These are phyloP conservation scores for Andricus curvator DNA, from an alignment of 2,888 invertebrate genomes.

Conservation along the genomic window DNA sequence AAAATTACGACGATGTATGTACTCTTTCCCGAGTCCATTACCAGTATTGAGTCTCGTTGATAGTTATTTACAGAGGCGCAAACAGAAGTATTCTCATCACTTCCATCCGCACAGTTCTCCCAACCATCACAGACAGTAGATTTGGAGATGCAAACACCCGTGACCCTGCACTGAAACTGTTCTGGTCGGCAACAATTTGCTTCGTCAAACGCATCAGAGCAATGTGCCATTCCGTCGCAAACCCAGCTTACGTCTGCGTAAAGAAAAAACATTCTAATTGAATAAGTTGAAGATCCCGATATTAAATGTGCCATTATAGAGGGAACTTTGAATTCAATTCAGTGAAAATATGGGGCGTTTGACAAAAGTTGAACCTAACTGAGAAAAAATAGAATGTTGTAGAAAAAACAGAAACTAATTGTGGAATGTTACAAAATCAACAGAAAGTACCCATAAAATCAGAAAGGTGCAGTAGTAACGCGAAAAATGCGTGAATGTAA, in stretches of 20 bases:
- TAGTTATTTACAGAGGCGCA: slow-evolving; percentile 79
- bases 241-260: slow-evolving; percentile 78
- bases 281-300: background rate
- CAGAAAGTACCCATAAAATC: too few relatives aligned
- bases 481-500: too few relatives aligned
- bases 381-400: too few relatives aligned
- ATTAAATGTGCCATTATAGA: background rate
- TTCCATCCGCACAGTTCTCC: slow-evolving; percentile 86
- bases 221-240: slow-evolving; percentile 84
- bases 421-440: too few relatives aligned
- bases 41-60: slow-evolving; percentile 72
- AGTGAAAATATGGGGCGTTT: too few relatives aligned
- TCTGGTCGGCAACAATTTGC: slow-evolving; percentile 83
- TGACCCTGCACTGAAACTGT: slow-evolving; percentile 86
- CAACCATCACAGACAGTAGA: slow-evolving; percentile 87
- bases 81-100: slow-evolving; percentile 86
- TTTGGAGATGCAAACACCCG: slow-evolving; percentile 86
- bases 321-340: background rate
- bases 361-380: too few relatives aligned
- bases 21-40: slow-evolving; percentile 78
- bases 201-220: slow-evolving; percentile 86
- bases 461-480: too few relatives aligned
- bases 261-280: background rate
- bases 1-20: slow-evolving; percentile 79
- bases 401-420: too few relatives aligned